phyloP scores from a whole-genome alignment of 2,113 vertebrate species.

The Lonchura striata region DNA sequence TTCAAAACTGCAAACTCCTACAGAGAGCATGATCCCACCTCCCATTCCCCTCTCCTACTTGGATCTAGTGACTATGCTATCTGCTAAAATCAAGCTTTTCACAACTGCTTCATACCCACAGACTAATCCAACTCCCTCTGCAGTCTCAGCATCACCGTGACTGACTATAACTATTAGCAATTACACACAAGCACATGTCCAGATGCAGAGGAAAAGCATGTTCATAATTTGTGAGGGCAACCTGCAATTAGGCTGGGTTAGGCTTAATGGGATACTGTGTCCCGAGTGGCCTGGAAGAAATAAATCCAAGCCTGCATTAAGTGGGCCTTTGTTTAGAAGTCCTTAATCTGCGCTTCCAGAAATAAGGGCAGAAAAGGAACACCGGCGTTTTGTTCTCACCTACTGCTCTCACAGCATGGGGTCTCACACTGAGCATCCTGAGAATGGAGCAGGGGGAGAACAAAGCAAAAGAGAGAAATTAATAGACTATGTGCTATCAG shows the following conservation, averaged over 20 bases:
- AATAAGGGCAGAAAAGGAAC: not conserved
- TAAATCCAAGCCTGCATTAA: not conserved
- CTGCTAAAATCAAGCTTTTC: not conserved
- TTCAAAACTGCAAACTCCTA: not conserved
- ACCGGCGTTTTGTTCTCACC: not conserved
- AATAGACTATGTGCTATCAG: not conserved
- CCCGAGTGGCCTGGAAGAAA: not conserved
- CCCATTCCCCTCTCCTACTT: not conserved
- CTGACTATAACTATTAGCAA: not conserved
- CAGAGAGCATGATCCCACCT: not conserved
- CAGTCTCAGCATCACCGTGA: not conserved
- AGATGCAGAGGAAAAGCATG: not conserved
- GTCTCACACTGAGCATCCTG: not conserved
- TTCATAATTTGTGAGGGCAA: not conserved
- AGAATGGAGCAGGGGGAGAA: not conserved
- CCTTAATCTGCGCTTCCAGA: not conserved
- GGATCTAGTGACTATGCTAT: not conserved
- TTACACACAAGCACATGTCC: not conserved
- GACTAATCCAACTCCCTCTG: not conserved
- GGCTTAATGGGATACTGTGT: not conserved
- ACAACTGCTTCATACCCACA: fast-evolving
- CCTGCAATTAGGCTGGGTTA: not conserved
- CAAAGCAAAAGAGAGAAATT: not conserved
- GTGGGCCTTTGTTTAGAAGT: not conserved
- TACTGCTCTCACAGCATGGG: not conserved